Conservation (phyloP, 2,888 invertebrate species). For the Rhimphoctona megacephalus region DNA sequence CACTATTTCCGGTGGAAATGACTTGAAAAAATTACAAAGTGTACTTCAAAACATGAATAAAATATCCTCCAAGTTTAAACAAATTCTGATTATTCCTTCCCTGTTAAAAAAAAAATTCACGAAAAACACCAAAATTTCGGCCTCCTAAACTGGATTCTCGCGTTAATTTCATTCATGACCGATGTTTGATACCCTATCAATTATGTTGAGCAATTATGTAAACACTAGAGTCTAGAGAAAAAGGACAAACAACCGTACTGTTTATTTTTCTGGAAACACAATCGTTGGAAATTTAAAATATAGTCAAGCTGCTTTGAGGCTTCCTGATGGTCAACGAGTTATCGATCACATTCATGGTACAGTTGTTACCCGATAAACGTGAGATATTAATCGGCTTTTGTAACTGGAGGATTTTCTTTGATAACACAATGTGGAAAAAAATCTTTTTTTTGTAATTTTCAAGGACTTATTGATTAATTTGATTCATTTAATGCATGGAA, state of each 20-base stretch:
- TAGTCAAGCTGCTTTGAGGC: neutral
- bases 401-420: neutral
- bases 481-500: slow-evolving; percentile 47
- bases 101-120: too few relatives aligned
- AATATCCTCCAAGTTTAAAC: too few relatives aligned
- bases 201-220: slow-evolving; percentile 22
- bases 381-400: slow-evolving; percentile 18
- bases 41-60: too few relatives aligned
- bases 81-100: too few relatives aligned
- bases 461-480: slow-evolving; percentile 31
- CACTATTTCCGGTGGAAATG: too few relatives aligned
- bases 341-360: slow-evolving; percentile 25
- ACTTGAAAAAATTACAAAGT: too few relatives aligned
- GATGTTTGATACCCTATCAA: neutral
- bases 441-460: slow-evolving; percentile 15
- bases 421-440: neutral
- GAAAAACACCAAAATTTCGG: too few relatives aligned
- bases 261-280: slow-evolving; percentile 13
- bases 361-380: slow-evolving; percentile 11
- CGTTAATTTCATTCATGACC: neutral
- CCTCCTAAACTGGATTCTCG: too few relatives aligned
- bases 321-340: slow-evolving; percentile 3
- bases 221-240: neutral
- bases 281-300: slow-evolving; percentile 15
- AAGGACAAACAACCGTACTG: neutral